Conservation (phyloP, 2,113 vertebrate genomes). For the Neodontobutis hainanensis region DNA sequence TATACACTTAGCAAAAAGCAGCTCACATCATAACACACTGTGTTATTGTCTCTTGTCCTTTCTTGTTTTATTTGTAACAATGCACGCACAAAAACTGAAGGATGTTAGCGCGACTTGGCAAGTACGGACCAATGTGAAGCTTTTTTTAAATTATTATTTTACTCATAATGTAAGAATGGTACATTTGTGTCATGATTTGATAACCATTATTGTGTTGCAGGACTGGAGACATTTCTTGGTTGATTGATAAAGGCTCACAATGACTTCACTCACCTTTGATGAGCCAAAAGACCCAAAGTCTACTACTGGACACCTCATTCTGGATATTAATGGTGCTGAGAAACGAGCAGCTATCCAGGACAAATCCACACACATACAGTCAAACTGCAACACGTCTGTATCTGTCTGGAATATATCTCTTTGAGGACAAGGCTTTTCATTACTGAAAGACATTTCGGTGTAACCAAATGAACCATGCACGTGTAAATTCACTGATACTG, state of each 20-base stretch:
- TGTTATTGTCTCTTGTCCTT: constrained; percentile 23
- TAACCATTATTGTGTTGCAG: constrained; percentile 49
- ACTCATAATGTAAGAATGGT: not conserved
- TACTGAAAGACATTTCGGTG: constrained; percentile 46
- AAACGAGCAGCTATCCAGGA: constrained; percentile 64
- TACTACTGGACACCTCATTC: constrained; percentile 36
- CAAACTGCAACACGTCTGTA: constrained; percentile 12
- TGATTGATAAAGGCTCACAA: constrained; percentile 82
- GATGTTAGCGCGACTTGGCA: constrained; percentile 77
- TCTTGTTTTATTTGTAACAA: constrained; percentile 61
- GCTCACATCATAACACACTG: not conserved
- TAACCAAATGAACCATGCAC: constrained; percentile 44
- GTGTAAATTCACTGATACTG: constrained; percentile 36
- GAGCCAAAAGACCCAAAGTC: constrained; percentile 21
- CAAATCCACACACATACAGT: constrained; percentile 16
- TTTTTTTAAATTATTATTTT: constrained; percentile 28
- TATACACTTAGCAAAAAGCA: not conserved
- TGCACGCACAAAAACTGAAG: constrained; percentile 68
- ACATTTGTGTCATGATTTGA: not conserved
- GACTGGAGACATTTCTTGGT: constrained; percentile 84
- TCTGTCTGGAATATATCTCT: constrained; percentile 19
- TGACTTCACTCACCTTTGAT: constrained; percentile 55
- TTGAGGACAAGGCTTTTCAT: constrained; percentile 28
- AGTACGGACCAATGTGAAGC: constrained; percentile 63
- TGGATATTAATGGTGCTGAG: constrained; percentile 70